Evolutionary conservation across 2,113 vertebrate species (phyloP).

Genomic region (Okapia johnstoni): DNA sequence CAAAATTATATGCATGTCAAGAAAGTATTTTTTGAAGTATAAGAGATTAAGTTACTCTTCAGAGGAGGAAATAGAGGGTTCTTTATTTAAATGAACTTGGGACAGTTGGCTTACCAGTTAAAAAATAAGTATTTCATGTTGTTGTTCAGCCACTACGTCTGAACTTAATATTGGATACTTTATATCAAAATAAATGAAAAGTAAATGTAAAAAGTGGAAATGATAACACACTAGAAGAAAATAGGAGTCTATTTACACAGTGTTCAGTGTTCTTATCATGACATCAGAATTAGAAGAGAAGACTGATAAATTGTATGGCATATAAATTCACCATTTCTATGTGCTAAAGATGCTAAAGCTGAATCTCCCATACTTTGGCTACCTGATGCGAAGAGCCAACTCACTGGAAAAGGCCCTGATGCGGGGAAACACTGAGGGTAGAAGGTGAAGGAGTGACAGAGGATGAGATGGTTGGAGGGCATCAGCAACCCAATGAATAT

Average conservation of each 20-base stretch:
- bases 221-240: constrained; percentile 24
- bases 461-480: neutral
- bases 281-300: constrained; percentile 1
- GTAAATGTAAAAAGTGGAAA: constrained; percentile 7
- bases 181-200: neutral
- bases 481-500: neutral
- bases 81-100: neutral
- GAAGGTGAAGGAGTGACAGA: neutral
- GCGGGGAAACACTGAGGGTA: neutral
- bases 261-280: neutral
- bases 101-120: neutral
- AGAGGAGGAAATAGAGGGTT: neutral
- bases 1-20: neutral
- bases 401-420: neutral
- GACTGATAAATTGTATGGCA: neutral
- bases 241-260: neutral
- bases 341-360: neutral
- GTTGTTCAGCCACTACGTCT: neutral
- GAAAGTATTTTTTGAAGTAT: neutral
- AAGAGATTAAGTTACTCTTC: neutral
- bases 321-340: neutral
- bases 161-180: neutral
- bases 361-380: neutral
- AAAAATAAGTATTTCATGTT: neutral
- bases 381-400: neutral